Conservation (phyloP, 2,113 vertebrate species). For the Euleptes europaea region DNA sequence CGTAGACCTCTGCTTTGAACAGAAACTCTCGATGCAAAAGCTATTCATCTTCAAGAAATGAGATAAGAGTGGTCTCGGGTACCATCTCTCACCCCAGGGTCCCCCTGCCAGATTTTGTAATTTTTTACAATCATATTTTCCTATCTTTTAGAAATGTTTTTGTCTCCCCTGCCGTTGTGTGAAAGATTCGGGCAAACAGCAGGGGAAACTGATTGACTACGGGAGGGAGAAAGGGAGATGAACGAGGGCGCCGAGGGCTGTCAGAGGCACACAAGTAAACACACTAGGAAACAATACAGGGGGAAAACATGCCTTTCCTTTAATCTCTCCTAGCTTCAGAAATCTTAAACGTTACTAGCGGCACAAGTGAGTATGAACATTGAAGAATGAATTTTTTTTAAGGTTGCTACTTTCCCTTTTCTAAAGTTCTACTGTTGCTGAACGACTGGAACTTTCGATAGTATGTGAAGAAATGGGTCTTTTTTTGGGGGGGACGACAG, state of each 20-base stretch:
- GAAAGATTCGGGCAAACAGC: constrained; percentile 4
- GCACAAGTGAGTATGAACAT: not conserved
- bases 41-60: constrained; percentile 12
- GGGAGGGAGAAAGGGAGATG: not conserved
- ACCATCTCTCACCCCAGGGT: not conserved
- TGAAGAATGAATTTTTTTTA: not conserved
- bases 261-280: constrained; percentile 19
- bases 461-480: not conserved
- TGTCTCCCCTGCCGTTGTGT: not conserved
- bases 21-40: not conserved
- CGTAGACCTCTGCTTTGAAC: constrained; percentile 1
- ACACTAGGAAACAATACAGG: not conserved
- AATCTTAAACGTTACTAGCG: not conserved
- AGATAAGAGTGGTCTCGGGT: constrained; percentile 3
- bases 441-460: not conserved
- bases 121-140: constrained; percentile 22
- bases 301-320: not conserved
- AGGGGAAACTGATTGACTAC: constrained; percentile 27
- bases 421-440: not conserved
- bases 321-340: not conserved
- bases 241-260: constrained; percentile 1
- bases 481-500: not conserved
- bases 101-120: constrained; percentile 20
- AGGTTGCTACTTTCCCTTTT: not conserved
- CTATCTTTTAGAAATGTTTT: constrained; percentile 30